Base-by-base conservation (phyloP, 2,113 vertebrate genomes). In the Cyanoderma ruficeps region DNA sequence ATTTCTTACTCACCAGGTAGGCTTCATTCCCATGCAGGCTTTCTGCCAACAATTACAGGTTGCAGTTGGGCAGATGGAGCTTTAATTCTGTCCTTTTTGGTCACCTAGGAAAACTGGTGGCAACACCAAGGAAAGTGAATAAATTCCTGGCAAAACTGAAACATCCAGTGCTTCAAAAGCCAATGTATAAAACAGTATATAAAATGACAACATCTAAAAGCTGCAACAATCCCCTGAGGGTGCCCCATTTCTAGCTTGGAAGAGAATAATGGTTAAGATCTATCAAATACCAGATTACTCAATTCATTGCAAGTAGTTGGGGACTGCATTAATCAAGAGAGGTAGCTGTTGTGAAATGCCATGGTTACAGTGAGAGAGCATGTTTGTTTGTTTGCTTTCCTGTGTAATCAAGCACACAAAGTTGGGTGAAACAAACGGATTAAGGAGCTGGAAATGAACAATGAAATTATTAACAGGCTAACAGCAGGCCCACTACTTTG, bases 401-500 rank as follows among this genome's bases (percentile, higher is more conserved):
- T 91, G 79, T 94, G 90, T 91, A 94, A 89, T 96, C 76, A 94
- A 85, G 83, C 81, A 37, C 55, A 57, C 41, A 13, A 91, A 90
- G 35, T 79, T 65, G 72, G 71, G 79, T 33, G 37, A 96, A 93
- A 94, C 80, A 89, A 96, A 93, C 35, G 91, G 83, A 95, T 93
- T 89, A 91, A 91, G 96, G 42, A 82, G 91, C 28, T 14, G 76
- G 83, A 76, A 91, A 79, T 86, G 95, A 96, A 92, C 89, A 95
- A 86, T 93, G 59, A 39, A 37, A 83, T 91, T 88, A 92, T 92
- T 93, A 97, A 78, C 56, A 53, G 69, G 61, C 44, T 90, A 91
- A 94, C 89, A 83, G 94, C 84, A 94, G 88, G 96, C 59, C 90
- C 46, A 11, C 82, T 89, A 28, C 94, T 96, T 70, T 79, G 82